These are phyloP conservation scores for Diadema setosum DNA, from an alignment of 35 echinoderm and acorn worm genomes.

Conservation along the genomic window DNA sequence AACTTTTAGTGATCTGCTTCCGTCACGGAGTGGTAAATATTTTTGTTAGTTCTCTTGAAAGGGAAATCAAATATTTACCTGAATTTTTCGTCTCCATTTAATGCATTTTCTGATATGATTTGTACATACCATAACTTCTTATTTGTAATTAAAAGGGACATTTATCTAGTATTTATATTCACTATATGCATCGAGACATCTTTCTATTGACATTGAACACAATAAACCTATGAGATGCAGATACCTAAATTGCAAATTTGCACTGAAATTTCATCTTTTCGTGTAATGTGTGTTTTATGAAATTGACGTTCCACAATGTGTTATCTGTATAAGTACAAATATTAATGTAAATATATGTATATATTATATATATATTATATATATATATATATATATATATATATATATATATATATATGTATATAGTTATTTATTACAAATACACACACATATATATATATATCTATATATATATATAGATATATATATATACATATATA, in stretches of 20 bases:
- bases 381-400: not conserved
- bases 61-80: not conserved
- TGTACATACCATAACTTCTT: no score
- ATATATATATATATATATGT: not conserved
- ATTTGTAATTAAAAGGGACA: constrained; percentile 13
- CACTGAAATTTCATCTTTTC: not conserved
- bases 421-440: no score
- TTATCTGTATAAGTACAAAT: not conserved
- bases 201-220: not conserved
- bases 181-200: not conserved
- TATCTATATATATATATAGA: no score
- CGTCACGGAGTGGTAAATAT: not conserved
- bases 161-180: constrained; percentile 27
- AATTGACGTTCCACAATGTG: not conserved
- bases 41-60: not conserved
- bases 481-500: no score
- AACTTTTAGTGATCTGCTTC: not conserved
- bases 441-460: no score
- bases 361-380: not conserved
- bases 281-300: not conserved
- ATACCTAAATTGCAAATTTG: not conserved
- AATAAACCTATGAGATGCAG: not conserved
- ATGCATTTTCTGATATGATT: no score
- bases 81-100: not conserved
- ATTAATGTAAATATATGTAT: not conserved